Evolutionary conservation across 2,888 invertebrate species (phyloP), one percentile per base, ranked within the genome.

Genomic region (Eilema caniola): DNA sequence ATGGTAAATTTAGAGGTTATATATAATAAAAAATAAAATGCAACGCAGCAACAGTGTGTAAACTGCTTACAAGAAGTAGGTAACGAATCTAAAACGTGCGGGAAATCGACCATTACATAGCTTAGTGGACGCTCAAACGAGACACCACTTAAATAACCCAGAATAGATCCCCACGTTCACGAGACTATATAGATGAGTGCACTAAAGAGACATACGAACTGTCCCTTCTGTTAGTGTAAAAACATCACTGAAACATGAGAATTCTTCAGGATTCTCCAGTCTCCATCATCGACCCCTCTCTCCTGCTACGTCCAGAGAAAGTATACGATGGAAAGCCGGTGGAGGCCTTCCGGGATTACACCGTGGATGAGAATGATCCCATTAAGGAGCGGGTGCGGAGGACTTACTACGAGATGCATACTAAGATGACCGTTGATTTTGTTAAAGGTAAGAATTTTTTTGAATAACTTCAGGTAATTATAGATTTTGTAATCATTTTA

Each of bases 371-470:
- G 71, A 94, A 90, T 37, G 98, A 98, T 91, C 97, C 97, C 0
- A 95, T 98, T 76, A 97, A 97, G 90, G 97, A 97, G 86, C 96
- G 98, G 61, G 99, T 99, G 7, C 96, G 97, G 66, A 96, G 96
- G 79, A 99, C 99, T 0, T 99, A 99, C 90, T 95, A 96, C 31
- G 94, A 96, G 24, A 99, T 99, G 98, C 99, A 99, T 90, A 96
- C 97, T 0, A 95, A 98, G 84, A 98, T 98, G 93, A 98, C 98
- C 0, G 98, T 98, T 0, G 97, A 98, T 62, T 98, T 98, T 85
- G 99, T 98, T n/a, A 96, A 96, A 92, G 86, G 93, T 93, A 64
- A 88, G 87, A 0, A 10, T 7, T 53, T n/a, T 64, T 4, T 64
- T 4, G 0, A 14, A 12, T 41, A 41, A 41, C 41, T 16, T 37